These are phyloP conservation scores for Netelia virgata DNA, from an alignment of 2,888 invertebrate genomes.

Conservation along the genomic window DNA sequence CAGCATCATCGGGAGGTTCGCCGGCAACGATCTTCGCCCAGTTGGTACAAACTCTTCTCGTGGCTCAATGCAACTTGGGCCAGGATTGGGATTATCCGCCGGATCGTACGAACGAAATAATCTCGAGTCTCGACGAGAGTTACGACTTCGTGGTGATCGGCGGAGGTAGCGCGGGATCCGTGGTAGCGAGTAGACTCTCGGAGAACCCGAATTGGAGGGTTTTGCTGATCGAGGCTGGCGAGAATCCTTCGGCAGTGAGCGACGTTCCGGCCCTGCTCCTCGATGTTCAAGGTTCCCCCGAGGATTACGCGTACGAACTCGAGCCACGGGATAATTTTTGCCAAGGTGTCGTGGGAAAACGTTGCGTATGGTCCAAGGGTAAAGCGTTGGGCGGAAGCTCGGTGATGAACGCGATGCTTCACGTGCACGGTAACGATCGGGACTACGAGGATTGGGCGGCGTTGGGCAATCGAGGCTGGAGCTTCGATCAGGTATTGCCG, in stretches of 20 bases:
- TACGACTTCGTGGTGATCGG: constrained; percentile 84
- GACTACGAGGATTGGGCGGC: constrained; percentile 89
- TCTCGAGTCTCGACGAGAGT: constrained; percentile 70
- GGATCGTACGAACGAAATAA: constrained; percentile 85
- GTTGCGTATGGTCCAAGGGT: constrained; percentile 87
- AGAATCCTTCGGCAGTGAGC: constrained; percentile 84
- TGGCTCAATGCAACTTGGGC: constrained; percentile 87
- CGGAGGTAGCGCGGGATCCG: constrained; percentile 86
- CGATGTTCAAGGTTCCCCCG: constrained; percentile 76
- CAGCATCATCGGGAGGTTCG: constrained; percentile 77
- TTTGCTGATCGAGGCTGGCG: constrained; percentile 86
- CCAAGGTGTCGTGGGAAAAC: constrained; percentile 78
- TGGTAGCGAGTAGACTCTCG: constrained; percentile 85
- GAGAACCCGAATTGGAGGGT: constrained; percentile 85
- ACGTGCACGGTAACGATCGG: constrained; percentile 87
- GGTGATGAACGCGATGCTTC: constrained; percentile 88
- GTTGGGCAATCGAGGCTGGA: constrained; percentile 88
- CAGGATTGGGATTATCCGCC: constrained; percentile 87
- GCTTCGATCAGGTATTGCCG: constrained; percentile 84
- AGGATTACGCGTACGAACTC: constrained; percentile 86
- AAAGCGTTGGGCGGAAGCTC: constrained; percentile 89
- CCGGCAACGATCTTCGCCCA: constrained; percentile 86
- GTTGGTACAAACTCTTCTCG: constrained; percentile 87
- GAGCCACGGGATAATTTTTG: constrained; percentile 85
- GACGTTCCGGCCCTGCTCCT: constrained; percentile 84